Evolutionary conservation across 2,113 vertebrate species (phyloP).

Genomic region (Tursiops truncatus): DNA sequence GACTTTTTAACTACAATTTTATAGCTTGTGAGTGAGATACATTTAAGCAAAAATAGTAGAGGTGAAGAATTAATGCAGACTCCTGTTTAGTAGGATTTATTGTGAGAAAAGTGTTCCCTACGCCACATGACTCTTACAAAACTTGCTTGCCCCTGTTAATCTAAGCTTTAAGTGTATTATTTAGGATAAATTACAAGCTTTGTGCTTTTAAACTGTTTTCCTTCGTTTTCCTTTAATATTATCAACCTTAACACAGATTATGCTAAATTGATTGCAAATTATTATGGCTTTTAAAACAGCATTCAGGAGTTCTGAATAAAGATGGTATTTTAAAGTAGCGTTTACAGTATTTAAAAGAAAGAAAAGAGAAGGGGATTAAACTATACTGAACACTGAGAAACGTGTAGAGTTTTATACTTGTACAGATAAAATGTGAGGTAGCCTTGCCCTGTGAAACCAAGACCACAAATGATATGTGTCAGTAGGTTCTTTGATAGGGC

Average conservation of each 20-base stretch:
- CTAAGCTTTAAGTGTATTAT: conserved; percentile 38
- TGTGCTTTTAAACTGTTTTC: conserved; percentile 34
- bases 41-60: conserved; percentile 34
- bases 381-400: conserved; percentile 43
- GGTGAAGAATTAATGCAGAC: not conserved
- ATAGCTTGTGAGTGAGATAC: conserved; percentile 3
- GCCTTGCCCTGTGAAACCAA: conserved; percentile 76
- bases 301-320: conserved; percentile 34
- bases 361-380: not conserved
- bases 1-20: not conserved
- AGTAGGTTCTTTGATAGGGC: conserved; percentile 87
- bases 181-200: conserved; percentile 57
- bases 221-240: conserved; percentile 25
- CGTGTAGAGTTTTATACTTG: conserved; percentile 79
- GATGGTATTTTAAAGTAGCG: not conserved
- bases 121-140: not conserved
- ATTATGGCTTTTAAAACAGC: conserved; percentile 33
- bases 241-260: conserved; percentile 45
- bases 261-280: conserved; percentile 53
- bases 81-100: not conserved
- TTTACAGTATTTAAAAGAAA: conserved; percentile 38
- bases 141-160: conserved; percentile 40
- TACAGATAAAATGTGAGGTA: conserved; percentile 74
- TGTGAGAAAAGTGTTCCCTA: not conserved
- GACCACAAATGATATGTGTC: conserved; percentile 85